Percentiles rank a stretch among this genome's conserved stretches.
These are phyloP conservation scores for Talpa occidentalis DNA, from an alignment of 2,113 vertebrate genomes.

Conservation along the genomic window DNA sequence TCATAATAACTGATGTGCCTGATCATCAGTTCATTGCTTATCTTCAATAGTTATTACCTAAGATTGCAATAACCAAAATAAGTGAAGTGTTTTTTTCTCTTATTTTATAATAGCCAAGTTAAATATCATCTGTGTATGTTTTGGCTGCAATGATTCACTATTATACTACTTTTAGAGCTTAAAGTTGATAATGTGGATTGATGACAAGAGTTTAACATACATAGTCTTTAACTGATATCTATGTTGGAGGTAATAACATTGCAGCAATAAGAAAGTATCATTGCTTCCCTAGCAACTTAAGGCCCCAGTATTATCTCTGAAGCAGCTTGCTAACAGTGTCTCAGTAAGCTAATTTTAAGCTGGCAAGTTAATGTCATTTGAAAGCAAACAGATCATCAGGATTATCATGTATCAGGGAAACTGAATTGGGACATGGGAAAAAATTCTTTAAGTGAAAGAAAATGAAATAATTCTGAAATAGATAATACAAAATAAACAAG, in stretches of 20 bases:
- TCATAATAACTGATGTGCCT: neutral
- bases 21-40: neutral
- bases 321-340: neutral
- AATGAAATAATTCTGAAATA: too few relatives aligned
- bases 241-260: constrained; percentile 6
- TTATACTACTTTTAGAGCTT: constrained; percentile 8
- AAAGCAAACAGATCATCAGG: constrained; percentile 48
- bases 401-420: constrained; percentile 11
- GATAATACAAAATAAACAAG: neutral
- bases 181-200: neutral
- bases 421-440: constrained; percentile 7
- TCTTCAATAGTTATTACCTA: neutral
- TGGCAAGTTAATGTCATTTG: neutral
- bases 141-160: neutral
- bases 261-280: neutral
- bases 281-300: neutral
- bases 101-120: constrained; percentile 37
- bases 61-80: neutral
- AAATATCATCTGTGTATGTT: neutral
- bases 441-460: constrained; percentile 1
- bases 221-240: constrained; percentile 40
- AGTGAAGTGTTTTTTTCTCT: neutral
- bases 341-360: constrained; percentile 33
- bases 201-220: neutral
- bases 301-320: neutral